A percentile compares a stretch with the other conserved stretches of the same genome.
Evolutionary conservation across 2,888 invertebrate species (phyloP).

Genomic region (Coleophora flavipennella): DNA sequence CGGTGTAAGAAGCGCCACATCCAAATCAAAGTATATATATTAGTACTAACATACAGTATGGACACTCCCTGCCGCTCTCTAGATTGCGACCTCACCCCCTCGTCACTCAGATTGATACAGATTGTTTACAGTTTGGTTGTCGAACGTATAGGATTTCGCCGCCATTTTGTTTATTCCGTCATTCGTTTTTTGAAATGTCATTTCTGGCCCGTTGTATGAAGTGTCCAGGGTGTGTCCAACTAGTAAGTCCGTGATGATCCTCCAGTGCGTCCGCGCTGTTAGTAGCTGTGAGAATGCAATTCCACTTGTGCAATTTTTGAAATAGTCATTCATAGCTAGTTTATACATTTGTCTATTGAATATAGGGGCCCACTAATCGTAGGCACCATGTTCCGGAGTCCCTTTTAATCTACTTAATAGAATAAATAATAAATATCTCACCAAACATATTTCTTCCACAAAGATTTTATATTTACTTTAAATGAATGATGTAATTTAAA

Average conservation of each 20-base stretch:
- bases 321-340: conserved; percentile 71
- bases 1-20: conserved; percentile 37
- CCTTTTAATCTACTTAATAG: conserved; percentile 27
- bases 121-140: no score
- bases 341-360: conserved; percentile 69
- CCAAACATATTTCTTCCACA: conserved; percentile 63
- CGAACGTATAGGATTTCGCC: no score
- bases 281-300: conserved; percentile 69
- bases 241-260: conserved; percentile 45
- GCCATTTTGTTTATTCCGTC: no score
- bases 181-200: no score
- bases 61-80: no score
- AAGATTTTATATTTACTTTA: conserved; percentile 70
- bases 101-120: no score
- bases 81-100: no score
- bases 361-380: conserved; percentile 65
- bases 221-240: no score
- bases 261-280: conserved; percentile 53
- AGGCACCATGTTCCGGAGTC: conserved; percentile 52
- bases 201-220: no score
- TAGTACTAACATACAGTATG: no score
- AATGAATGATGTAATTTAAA: conserved; percentile 42
- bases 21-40: no score
- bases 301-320: conserved; percentile 71
- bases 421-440: conserved; percentile 37